Evolutionary conservation across 2,113 vertebrate species (phyloP), one percentile per base, ranked within the genome.

Genomic region (Datnioides undecimradiatus): DNA sequence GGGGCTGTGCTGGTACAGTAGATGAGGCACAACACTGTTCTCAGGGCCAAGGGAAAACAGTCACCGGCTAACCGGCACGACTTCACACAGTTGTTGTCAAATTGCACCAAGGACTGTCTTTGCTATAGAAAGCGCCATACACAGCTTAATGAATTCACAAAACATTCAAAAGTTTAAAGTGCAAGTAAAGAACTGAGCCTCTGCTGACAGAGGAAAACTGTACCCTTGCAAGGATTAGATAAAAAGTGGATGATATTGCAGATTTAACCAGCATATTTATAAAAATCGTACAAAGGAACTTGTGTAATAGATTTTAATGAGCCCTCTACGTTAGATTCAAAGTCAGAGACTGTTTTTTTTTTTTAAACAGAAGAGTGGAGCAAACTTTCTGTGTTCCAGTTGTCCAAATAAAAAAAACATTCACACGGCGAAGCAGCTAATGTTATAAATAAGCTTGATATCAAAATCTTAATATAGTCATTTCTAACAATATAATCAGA

Each of bases 1-100:
- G 65, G 77, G 73, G 86, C 52, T 55, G 64, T 34, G 33, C 82
- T 74, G 70, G 82, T 86, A 68, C 33, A 51, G 59, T 36, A 69
- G 66, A 87, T 49, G 54, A 79, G 63, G 54, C 64, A 45, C 49
- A 38, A 45, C 64, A 38, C 19, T 60, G 75, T 57, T 73, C 79
- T 85, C 64, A 83, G 91, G 79, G 87, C 86, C 58, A 57, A 74
- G 72, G 17, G 73, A 58, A 74, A 83, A 71, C 45, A 54, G 73
- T 73, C 1, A 0, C 54, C n/a, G 49, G 17, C 8, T 59, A 62
- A 65, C 76, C 85, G 81, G 78, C 87, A 67, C 36, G 8, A 68
- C 68, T 81, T 76, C 85, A 80, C 58, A 74, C n/a, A 19, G 65
- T 54, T 73, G 36, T 45, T 64, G 80, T 83, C 62, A 77, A 46